phyloP scores from a whole-genome alignment of 2,113 vertebrate genomes.

The Lycaon pictus region DNA sequence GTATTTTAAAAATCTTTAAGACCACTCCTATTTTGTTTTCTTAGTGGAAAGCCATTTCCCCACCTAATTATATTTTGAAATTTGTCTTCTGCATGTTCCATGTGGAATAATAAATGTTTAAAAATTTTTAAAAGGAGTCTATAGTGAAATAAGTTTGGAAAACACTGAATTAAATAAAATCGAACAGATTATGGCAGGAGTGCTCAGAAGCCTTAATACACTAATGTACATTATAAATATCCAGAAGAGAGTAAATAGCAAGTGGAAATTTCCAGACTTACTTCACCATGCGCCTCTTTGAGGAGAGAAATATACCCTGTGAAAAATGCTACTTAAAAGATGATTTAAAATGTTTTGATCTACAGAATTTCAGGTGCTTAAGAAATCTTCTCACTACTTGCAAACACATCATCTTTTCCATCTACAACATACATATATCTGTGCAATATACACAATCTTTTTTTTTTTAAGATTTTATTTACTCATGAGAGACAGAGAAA shows the following conservation, averaged over 20 bases:
- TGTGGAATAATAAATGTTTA: neutral
- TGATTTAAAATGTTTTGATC: neutral
- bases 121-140: neutral
- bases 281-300: neutral
- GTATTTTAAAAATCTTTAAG: neutral
- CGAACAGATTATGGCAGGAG: neutral
- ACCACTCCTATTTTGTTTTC: neutral
- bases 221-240: neutral
- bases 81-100: neutral
- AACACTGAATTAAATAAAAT: neutral
- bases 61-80: neutral
- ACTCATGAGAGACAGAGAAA: too few relatives aligned
- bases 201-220: neutral
- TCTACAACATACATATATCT: neutral
- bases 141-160: neutral
- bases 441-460: neutral
- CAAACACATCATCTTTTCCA: conserved; percentile 17
- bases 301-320: neutral
- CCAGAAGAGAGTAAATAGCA: neutral
- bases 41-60: neutral
- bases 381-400: neutral
- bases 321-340: neutral
- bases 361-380: neutral
- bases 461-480: too few relatives aligned
- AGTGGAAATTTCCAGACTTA: neutral